Base-by-base conservation (phyloP, 2,888 invertebrate species). In the Cataglyphis albicans region DNA sequence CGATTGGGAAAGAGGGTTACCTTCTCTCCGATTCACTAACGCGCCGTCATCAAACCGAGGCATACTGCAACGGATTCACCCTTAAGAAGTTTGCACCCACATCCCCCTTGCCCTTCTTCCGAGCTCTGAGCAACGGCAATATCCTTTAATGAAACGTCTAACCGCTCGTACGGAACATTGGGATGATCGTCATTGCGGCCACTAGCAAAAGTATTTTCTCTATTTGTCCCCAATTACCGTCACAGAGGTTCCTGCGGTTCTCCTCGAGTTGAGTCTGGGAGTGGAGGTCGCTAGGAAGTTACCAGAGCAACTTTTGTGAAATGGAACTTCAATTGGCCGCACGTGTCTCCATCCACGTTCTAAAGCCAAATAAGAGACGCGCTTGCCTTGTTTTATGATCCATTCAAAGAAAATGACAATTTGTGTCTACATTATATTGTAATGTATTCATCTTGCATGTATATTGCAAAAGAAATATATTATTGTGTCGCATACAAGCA, bases 111-210 rank as follows among this genome's bases (percentile, higher is more conserved):
- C 70, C 48, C 32, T 35, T 72, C 5, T 57, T 38, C 35, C 41
- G 6, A 1, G 0, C 38, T 25, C 61, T 59, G 55, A 44, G 64
- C 65, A 74, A 74, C 57, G 75, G 89, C 91, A 90, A 92, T 91
- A 91, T 90, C 88, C 89, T 87, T 88, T 92, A 91, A 91, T 92
- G 91, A 91, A 93, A 92, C 89, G 90, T 89, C 90, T 84, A 84
- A 87, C 81, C 81, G 85, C 74, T 86, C 81, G 84, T 85, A 86
- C 82, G 65, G 44, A 70, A 57, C 84, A 65, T 67, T 63, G 68
- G 65, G 84, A 87, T 75, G 85, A 86, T 83, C 80, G 63, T 29
- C 80, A 67, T 80, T 80, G 67, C 64, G 81, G 63, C 67, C 67
- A 57, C 78, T 86, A 88, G 89, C 86, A 85, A 72, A 83, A 87